Evolutionary conservation across 1,140 invertebrate genomes (phyloP), one percentile per base, ranked within the genome.

Genomic region (Scaptomyza pallida): DNA sequence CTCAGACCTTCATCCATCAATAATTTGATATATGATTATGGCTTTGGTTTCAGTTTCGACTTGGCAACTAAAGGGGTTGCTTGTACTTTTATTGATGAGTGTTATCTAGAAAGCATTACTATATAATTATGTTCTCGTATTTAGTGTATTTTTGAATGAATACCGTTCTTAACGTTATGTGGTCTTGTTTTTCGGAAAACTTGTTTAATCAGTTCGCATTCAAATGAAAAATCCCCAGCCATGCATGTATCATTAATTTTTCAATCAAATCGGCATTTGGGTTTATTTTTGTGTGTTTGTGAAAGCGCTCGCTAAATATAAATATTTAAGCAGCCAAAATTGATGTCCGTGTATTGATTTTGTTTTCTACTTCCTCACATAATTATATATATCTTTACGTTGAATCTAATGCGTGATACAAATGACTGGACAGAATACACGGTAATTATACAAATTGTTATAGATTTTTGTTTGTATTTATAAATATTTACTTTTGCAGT

Each of bases 401-500:
- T 54, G 75, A 56, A 52, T 57, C 69, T 19, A n/a, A 37, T 37
- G 33, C 10, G 33, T 50, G 19, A 48, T 44, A 5, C 23, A 65
- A 72, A 65, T 72, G 47, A 48, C 33, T 57, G 47, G 9, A 37
- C 56, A 93, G 94, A 95, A 89, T 95, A 95, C 75, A 94, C 94
- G 63, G 94, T 94, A 92, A 93, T 93, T 93, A 82, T 51, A 26
- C 50, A 47, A 44, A 47, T 43, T 69, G 33, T 8, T 16, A 9
- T 30, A 5, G 1, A 44, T 5, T 40, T 40, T 9, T 45, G 21
- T 52, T 55, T 59, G 9, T 45, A 23, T 43, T 63, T 19, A 48
- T 51, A 48, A 44, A 52, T 63, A 21, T 56, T n/a, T 35, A 16
- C 61, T 41, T 15, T 79, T 94, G 76, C 92, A 97, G 97, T 98